Evolutionary conservation across 2,113 vertebrate genomes (phyloP), one percentile per base, ranked within the genome.

Genomic region (Equus przewalskii): DNA sequence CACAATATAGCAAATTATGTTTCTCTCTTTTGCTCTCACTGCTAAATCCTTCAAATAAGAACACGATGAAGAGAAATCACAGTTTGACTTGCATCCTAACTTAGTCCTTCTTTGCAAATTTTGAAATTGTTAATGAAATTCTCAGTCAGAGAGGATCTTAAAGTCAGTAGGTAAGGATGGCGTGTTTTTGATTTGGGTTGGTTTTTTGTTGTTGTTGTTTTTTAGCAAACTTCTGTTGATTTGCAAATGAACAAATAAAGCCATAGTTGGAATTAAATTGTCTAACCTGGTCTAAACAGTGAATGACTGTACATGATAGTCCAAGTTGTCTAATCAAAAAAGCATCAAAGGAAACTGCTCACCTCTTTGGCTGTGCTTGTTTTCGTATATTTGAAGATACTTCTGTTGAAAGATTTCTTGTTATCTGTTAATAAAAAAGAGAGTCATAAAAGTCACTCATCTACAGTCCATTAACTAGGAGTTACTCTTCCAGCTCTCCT

Each of bases 381-480:
- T 81, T 75, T 89, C 54, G 65, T 72, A 10, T n/a, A 64, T 56
- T 80, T 96, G 69, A 87, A 85, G 86, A 93, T 91, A 4, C 0
- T 69, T n/a, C 60, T 83, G 41, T 69, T 86, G 51, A 56, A n/a
- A 72, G 14, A 62, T 87, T 76, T 64, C 60, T 87, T 90, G 11
- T 86, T 90, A 92, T n/a, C 75, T 89, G 10, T 73, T 91, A 96
- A 60, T 44, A 91, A 73, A 73, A 65, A 65, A 89, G 10, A 79
- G 51, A 83, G 19, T 44, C 7, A 41, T 76, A 60, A 83, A 92
- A 85, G 41, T 78, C 21, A 87, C 13, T 95, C n/a, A 88, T 51
- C 21, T 80, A n/a, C 22, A 67, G 8, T 85, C 24, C 22, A 49
- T 76, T 94, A 82, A 19, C 2, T 78, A n/a, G 24, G n/a, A 62